Base-by-base conservation (phyloP, 92 coral and sea anemone genomes). In the Palythoa caribaeorum region DNA sequence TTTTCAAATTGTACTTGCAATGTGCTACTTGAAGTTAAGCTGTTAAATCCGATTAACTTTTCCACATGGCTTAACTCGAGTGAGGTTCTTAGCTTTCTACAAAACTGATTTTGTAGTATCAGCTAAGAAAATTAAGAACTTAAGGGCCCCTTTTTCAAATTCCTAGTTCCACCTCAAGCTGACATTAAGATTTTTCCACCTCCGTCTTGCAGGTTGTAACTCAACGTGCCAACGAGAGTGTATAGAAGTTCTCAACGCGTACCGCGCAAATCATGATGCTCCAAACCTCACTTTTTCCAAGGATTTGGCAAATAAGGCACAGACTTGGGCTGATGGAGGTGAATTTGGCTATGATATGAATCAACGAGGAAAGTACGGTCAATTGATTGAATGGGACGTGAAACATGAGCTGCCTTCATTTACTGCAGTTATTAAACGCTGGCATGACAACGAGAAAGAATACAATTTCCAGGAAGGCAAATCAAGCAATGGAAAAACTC, bases 381-480 rank as follows among this genome's bases (percentile, higher is more conserved):
- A 95, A 93, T 89, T 95, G 9, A 95, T 95, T 9, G 98, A 95
- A 66, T 95, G 98, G 98, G 98, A 95, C 72, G 94, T 95, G 9
- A 93, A 93, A 55, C 91, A 94, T 35, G 96, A 93, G 28, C 87
- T 95, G 19, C 91, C 88, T 16, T 84, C 92, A 20, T 95, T 95
- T 76, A 93, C 89, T 70, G 79, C 96, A 40, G 98, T 90, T 2
- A 88, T 95, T 84, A 95, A 95, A 51, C 93, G 92, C 71, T 95
- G 98, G 98, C 98, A 95, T 71, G 98, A 95, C 80, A 95, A 95
- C 59, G 98, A 89, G 51, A 90, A 66, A 60, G 93, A 91, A 55
- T 95, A 88, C 84, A 94, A 95, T 80, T 95, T 95, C 71, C 55
- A 38, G 9, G 83, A 85, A 60, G 92, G 94, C 12, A 89, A 81